Evolutionary conservation across 1,140 invertebrate species (phyloP).

Genomic region (Thaumatotibia leucotreta): DNA sequence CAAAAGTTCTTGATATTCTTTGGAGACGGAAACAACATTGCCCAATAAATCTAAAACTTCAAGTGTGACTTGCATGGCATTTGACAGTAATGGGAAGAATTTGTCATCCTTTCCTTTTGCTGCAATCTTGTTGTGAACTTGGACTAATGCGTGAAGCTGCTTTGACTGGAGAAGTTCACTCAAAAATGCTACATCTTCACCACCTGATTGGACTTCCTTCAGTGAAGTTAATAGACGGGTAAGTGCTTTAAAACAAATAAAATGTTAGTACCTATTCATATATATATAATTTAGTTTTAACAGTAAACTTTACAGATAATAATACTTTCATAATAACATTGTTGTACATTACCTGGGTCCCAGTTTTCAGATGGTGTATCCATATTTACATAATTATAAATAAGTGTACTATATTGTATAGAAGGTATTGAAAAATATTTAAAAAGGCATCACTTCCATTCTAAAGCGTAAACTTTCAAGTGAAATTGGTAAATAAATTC

Average conservation of each 20-base stretch:
- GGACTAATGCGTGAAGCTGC: conserved; percentile 91
- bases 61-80: conserved; percentile 84
- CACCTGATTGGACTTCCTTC: conserved; percentile 84
- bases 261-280: conserved; percentile 9
- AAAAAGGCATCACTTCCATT: not conserved
- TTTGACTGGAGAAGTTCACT: conserved; percentile 91
- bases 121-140: conserved; percentile 92
- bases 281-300: too few species aligned
- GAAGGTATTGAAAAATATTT: not conserved
- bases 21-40: conserved; percentile 76
- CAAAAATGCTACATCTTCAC: conserved; percentile 91
- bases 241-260: conserved; percentile 78
- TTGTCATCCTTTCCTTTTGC: conserved; percentile 89
- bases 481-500: not conserved
- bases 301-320: too few species aligned
- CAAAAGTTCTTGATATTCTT: conserved; percentile 88
- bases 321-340: too few species aligned
- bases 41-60: conserved; percentile 85
- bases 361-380: conserved; percentile 51
- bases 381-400: conserved; percentile 44
- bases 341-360: conserved; percentile 49
- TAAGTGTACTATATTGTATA: not conserved
- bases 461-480: not conserved
- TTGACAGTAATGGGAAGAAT: conserved; percentile 87
- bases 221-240: conserved; percentile 85